These are phyloP conservation scores for Cirrhinus mrigala DNA, from an alignment of 2,797 vertebrate species.

Conservation along the genomic window DNA sequence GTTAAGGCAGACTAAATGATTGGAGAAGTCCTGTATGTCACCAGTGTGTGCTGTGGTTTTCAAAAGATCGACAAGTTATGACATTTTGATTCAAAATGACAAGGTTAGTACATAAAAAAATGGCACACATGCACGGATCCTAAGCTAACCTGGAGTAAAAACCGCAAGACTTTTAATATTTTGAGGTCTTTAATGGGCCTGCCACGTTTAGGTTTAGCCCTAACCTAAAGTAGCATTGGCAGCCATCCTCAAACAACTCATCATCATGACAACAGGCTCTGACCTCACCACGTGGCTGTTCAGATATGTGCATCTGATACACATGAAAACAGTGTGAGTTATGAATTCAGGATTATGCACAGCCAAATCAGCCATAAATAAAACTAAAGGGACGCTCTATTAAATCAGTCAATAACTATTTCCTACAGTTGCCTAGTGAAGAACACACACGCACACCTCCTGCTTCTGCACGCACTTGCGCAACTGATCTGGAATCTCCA, in stretches of 20 bases:
- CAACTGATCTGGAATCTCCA: constrained; percentile 78
- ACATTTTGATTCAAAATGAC: background rate
- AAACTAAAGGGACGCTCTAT: background rate
- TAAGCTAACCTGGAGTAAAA: background rate
- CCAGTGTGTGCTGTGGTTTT: background rate
- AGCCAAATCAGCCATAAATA: background rate
- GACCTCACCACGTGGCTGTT: background rate
- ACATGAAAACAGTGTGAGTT: background rate
- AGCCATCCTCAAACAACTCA: background rate
- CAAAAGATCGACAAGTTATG: background rate
- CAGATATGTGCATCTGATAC: background rate
- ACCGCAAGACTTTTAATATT: background rate
- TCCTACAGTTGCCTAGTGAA: constrained; percentile 18
- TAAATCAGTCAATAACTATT: background rate
- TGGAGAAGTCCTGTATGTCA: background rate
- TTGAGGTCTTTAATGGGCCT: too few relatives aligned
- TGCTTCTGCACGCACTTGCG: constrained; percentile 64
- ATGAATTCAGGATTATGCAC: background rate
- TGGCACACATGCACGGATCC: background rate
- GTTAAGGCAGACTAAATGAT: background rate
- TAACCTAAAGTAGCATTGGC: background rate
- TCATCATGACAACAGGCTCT: background rate
- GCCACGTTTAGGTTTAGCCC: background rate
- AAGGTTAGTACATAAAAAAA: background rate
- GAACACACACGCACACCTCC: constrained; percentile 36